A percentile compares a stretch with the other conserved stretches of the same genome.
These are phyloP conservation scores for Microtus montanus DNA, from an alignment of 2,113 vertebrate species.

Conservation along the genomic window DNA sequence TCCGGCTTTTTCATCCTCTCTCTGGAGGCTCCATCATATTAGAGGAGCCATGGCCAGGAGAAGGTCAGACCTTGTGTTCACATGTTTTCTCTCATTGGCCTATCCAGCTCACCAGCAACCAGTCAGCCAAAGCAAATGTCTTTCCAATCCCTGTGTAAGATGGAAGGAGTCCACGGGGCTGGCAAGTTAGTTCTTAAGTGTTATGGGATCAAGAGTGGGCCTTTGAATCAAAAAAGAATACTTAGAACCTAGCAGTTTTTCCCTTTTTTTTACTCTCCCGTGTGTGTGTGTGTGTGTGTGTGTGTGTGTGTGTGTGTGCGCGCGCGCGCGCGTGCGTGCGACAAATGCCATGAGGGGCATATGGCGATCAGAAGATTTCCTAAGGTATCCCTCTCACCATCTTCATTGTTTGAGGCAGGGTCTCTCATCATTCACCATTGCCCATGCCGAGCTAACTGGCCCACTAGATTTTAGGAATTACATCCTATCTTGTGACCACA, in stretches of 20 bases:
- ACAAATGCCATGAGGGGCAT: too few species aligned
- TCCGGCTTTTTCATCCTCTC: background rate
- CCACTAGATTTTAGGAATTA: too few species aligned
- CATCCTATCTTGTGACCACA: background rate
- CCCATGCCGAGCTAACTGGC: background rate
- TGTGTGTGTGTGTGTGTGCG: background rate
- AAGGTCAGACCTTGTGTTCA: conserved; percentile 52
- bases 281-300: background rate
- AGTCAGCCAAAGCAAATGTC: conserved; percentile 44
- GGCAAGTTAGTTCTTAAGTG: background rate
- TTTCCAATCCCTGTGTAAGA: conserved; percentile 19
- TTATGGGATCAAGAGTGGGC: background rate
- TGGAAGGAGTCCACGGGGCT: background rate
- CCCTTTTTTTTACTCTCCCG: too few species aligned
- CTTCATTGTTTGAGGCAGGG: background rate
- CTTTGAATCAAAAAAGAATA: background rate
- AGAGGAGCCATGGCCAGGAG: conserved; percentile 29
- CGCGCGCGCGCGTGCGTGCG: too few species aligned
- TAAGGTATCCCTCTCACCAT: background rate
- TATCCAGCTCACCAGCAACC: fast-evolving
- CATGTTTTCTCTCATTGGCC: background rate
- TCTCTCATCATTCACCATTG: background rate
- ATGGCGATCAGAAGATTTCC: too few species aligned
- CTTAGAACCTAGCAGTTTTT: background rate
- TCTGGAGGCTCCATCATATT: background rate